These are phyloP conservation scores for Suncus etruscus DNA, from an alignment of 2,113 vertebrate species.

Conservation along the genomic window DNA sequence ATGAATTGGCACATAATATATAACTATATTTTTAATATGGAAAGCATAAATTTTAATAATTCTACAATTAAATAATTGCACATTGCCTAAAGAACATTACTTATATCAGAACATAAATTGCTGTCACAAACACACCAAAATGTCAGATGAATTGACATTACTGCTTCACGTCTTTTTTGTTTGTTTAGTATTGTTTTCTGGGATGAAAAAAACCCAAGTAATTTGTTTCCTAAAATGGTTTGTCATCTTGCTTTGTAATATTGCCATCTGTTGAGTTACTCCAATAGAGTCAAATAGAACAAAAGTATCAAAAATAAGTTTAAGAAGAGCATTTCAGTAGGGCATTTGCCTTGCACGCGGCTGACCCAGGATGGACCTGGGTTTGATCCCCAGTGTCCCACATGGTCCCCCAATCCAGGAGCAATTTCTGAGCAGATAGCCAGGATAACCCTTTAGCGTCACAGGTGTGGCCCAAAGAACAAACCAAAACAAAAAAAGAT, in stretches of 20 bases:
- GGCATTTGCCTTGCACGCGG: no score
- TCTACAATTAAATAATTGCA: conserved; percentile 59
- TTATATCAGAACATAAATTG: conserved; percentile 60
- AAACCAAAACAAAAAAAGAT: no score
- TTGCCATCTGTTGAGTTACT: conserved; percentile 57
- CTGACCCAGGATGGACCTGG: no score
- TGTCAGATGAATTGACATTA: conserved; percentile 59
- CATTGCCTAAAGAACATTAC: conserved; percentile 51
- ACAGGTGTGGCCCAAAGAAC: no score
- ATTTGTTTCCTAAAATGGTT: conserved; percentile 58
- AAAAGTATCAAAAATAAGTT: conserved; percentile 57
- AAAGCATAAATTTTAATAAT: conserved; percentile 53
- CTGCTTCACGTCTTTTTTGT: conserved; percentile 30
- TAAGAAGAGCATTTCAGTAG: no score
- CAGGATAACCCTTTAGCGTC: no score
- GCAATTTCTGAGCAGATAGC: no score
- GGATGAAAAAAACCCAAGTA: conserved; percentile 64
- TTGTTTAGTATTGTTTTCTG: neutral
- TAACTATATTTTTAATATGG: conserved; percentile 21
- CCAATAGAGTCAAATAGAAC: no score
- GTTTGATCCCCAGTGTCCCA: no score
- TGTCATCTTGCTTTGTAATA: conserved; percentile 47
- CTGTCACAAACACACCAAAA: conserved; percentile 56
- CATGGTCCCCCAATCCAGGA: no score
- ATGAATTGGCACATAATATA: conserved; percentile 31